These are phyloP conservation scores for Gastrophryne carolinensis DNA, from an alignment of 2,797 vertebrate species.

Conservation along the genomic window DNA sequence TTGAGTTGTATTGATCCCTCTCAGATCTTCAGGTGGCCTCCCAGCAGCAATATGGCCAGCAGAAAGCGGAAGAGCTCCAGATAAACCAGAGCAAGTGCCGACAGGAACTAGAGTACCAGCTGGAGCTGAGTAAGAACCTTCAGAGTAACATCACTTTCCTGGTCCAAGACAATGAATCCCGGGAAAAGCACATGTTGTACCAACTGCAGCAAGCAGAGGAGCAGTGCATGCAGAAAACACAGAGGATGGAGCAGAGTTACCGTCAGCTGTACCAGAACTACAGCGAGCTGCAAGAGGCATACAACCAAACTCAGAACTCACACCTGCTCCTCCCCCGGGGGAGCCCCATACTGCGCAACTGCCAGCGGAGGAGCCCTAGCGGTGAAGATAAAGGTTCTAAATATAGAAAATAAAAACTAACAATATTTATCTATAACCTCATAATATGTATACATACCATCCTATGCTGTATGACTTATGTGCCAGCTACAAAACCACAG, in stretches of 20 bases:
- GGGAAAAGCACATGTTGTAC: background rate
- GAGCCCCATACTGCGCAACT: conserved; percentile 4
- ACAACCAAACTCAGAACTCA: background rate
- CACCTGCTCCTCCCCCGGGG: background rate
- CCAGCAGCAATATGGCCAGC: background rate
- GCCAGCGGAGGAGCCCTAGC: background rate
- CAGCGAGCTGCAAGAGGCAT: background rate
- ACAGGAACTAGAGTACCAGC: background rate
- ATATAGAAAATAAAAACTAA: too few species aligned
- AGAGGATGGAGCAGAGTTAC: background rate
- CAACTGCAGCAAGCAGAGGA: background rate
- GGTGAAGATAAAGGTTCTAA: background rate
- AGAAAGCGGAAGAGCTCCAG: background rate
- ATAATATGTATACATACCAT: background rate
- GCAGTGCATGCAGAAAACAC: background rate
- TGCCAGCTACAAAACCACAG: too few species aligned
- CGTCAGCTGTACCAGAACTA: background rate
- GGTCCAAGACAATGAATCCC: background rate
- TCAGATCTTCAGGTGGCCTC: background rate
- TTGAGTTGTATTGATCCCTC: too few species aligned
- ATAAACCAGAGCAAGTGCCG: background rate
- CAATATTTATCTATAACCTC: background rate
- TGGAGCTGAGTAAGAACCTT: background rate
- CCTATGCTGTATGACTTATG: background rate
- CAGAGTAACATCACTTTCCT: conserved; percentile 2